A percentile compares a stretch with the other conserved stretches of the same genome.
phyloP scores from a whole-genome alignment of 2,113 vertebrate species.

The Aleadryas rufinucha region DNA sequence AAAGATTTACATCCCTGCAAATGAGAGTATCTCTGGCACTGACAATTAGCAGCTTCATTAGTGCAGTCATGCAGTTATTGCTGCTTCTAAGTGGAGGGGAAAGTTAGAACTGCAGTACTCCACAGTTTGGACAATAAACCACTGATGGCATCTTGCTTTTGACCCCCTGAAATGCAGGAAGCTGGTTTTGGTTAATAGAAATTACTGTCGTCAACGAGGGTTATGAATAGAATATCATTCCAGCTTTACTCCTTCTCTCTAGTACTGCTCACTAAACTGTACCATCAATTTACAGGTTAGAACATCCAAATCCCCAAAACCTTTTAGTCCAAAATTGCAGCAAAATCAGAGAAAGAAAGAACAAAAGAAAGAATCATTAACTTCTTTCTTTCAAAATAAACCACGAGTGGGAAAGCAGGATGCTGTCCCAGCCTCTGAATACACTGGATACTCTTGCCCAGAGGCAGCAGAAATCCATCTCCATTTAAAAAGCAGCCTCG shows the following conservation, averaged over 20 bases:
- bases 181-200: constrained; percentile 26
- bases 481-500: neutral
- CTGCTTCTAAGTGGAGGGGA: neutral
- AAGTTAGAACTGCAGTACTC: neutral
- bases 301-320: neutral
- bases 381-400: neutral
- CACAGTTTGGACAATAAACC: neutral
- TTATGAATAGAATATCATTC: neutral
- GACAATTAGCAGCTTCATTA: neutral
- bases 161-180: constrained; percentile 2
- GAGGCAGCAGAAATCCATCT: neutral
- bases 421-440: neutral
- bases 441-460: neutral
- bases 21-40: neutral
- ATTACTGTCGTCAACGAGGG: constrained; percentile 10
- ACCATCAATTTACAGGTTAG: neutral
- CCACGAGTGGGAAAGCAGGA: neutral
- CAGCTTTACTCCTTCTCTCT: neutral
- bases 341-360: neutral
- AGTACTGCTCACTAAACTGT: neutral
- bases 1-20: neutral
- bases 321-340: neutral
- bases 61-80: neutral
- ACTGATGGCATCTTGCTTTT: constrained; percentile 32
- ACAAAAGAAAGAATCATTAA: neutral